These are phyloP conservation scores for Otocyon megalotis DNA, from an alignment of 2,113 vertebrate genomes.

Conservation along the genomic window DNA sequence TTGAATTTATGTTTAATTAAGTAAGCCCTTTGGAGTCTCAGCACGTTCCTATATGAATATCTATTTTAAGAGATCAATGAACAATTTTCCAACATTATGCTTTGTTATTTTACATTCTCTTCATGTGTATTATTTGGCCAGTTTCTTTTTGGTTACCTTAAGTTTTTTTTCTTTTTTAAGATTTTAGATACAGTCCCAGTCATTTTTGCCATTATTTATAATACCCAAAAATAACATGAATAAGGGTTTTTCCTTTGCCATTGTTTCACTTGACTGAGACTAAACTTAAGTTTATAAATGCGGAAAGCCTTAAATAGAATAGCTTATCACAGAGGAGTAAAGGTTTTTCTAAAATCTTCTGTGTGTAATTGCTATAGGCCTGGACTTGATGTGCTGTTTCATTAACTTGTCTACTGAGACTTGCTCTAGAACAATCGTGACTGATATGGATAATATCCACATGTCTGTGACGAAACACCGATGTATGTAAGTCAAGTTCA, in stretches of 20 bases:
- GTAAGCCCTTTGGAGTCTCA: neutral
- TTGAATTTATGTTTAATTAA: constrained; percentile 75
- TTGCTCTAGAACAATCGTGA: neutral
- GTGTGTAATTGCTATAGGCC: neutral
- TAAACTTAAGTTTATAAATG: constrained; percentile 55
- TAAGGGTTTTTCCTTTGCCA: constrained; percentile 46
- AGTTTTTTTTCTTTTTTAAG: constrained; percentile 56
- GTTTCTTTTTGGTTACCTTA: constrained; percentile 63
- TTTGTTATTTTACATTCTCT: constrained; percentile 66
- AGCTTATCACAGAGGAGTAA: constrained; percentile 17
- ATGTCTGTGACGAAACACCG: neutral
- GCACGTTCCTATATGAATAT: constrained; percentile 56
- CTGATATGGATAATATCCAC: neutral
- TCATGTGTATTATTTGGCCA: constrained; percentile 46
- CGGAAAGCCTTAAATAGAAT: constrained; percentile 14
- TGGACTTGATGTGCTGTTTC: neutral
- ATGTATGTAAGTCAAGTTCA: neutral
- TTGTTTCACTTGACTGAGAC: constrained; percentile 61
- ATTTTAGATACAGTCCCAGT: constrained; percentile 63
- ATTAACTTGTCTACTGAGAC: neutral
- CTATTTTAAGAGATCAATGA: constrained; percentile 73
- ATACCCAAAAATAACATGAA: constrained; percentile 57
- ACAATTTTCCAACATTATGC: constrained; percentile 57
- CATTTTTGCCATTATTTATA: constrained; percentile 70
- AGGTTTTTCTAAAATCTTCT: neutral